These are phyloP conservation scores for Pilophorus perplexus DNA, from an alignment of 2,888 invertebrate genomes.

Conservation along the genomic window DNA sequence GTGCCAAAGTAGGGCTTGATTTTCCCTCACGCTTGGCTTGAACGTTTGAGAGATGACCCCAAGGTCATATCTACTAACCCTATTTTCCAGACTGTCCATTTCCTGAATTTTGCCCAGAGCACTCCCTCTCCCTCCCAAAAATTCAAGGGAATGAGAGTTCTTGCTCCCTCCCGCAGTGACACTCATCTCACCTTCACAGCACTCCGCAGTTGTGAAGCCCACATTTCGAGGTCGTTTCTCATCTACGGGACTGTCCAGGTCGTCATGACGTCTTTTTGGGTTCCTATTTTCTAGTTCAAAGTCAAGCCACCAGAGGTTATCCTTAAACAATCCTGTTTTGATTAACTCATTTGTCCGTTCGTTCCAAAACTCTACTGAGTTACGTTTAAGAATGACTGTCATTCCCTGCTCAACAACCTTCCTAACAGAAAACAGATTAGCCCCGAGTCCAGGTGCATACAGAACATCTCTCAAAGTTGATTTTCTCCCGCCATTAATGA, in stretches of 20 bases:
- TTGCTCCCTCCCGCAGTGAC: constrained; percentile 8
- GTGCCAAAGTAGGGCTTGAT: neutral
- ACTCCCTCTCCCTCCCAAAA: neutral
- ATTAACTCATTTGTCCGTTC: neutral
- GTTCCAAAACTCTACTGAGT: neutral
- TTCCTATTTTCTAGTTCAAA: constrained; percentile 3
- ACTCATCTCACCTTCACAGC: neutral
- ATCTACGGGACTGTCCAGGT: neutral
- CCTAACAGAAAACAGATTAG: constrained; percentile 5
- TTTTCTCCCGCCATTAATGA: neutral
- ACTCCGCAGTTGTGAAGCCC: neutral
- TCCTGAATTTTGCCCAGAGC: neutral
- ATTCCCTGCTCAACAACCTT: neutral
- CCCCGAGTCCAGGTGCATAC: neutral
- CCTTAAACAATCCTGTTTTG: neutral
- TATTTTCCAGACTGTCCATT: neutral
- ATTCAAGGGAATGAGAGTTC: too few relatives aligned
- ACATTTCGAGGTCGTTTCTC: neutral
- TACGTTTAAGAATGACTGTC: neutral
- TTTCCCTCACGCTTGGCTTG: neutral
- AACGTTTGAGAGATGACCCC: neutral
- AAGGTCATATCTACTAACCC: neutral
- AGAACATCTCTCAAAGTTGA: constrained; percentile 3
- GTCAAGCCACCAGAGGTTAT: neutral
- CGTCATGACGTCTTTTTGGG: neutral